Evolutionary conservation across 2,888 invertebrate genomes (phyloP), one percentile per base, ranked within the genome.

Genomic region (Eupeodes luniger): DNA sequence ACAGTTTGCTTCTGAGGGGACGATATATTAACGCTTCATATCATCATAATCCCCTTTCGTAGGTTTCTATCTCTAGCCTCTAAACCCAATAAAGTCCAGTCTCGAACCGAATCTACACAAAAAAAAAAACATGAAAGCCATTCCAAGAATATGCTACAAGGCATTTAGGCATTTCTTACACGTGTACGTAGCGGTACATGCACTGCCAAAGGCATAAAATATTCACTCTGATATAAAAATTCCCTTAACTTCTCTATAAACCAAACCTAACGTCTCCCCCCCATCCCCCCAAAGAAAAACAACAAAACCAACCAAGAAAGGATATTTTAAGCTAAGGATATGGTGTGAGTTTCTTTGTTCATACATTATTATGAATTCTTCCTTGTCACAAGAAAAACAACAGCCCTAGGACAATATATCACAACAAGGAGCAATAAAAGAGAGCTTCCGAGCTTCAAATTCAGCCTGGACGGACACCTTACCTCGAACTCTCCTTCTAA

Each of bases 201-300:
- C 69, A 61, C 59, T 53, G 53, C 70, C 79, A 66, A 76, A 76
- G 72, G 80, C 75, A 69, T 78, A 55, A 72, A 77, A 66, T 87
- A 76, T 75, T 51, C 14, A 16, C 62, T 78, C 19, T 1, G 75
- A 67, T 76, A 83, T 83, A 80, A 82, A 59, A 82, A 59, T 55
- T 12, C 57, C 16, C 36, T 27, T 44, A 36, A 59, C 5, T 27
- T 34, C 11, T 6, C 27, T 64, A 19, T 19, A 19, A 1, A 1
- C 19, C 19, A 19, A 19, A 19, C 19, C 19, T 19, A 19, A 1
- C 19, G 19, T 1, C 19, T 1, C 19, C 19, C 19, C 36, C 36
- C n/a, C n/a, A n/a, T n/a, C n/a, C n/a, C 36, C 5, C 5, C 36
- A 6, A 36, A 36, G 36, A 36, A 1, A 6, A 36, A 36, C 36